Conservation (phyloP, 2,888 invertebrate genomes). For the Aspidiotus destructor region DNA sequence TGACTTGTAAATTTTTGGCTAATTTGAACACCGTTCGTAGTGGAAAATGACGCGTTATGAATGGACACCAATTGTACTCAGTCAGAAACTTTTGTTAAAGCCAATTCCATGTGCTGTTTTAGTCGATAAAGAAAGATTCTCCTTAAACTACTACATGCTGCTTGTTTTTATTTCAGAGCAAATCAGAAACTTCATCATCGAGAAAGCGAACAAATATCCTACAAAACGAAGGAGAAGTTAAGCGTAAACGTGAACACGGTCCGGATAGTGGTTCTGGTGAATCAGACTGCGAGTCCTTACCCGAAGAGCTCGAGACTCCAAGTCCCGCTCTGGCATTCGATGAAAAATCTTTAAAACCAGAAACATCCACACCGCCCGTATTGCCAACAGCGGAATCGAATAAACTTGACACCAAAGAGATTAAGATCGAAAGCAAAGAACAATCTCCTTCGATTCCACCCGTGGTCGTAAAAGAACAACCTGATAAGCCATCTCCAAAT, state of each 20-base stretch:
- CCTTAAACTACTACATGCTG: no score
- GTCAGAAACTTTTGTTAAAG: no score
- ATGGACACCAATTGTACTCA: no score
- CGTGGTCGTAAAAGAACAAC: slow-evolving; percentile 26
- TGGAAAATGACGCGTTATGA: no score
- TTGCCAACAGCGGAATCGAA: slow-evolving; percentile 24
- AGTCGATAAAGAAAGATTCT: no score
- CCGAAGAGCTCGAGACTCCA: slow-evolving; percentile 49
- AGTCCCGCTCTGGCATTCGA: slow-evolving; percentile 34
- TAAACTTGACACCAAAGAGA: slow-evolving; percentile 1
- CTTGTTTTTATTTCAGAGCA: slow-evolving; percentile 12
- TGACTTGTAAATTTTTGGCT: neutral
- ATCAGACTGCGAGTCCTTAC: slow-evolving; percentile 53
- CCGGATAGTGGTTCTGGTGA: slow-evolving; percentile 72
- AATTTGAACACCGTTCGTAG: no score
- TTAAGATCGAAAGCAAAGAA: slow-evolving; percentile 17
- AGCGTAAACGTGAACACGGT: slow-evolving; percentile 49
- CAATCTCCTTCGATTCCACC: slow-evolving; percentile 28
- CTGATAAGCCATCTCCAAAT: slow-evolving; percentile 31
- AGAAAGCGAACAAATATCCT: slow-evolving; percentile 24
- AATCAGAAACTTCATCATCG: slow-evolving; percentile 13
- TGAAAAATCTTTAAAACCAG: slow-evolving; percentile 62
- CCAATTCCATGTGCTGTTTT: no score
- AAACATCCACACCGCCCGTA: slow-evolving; percentile 27
- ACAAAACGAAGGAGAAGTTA: slow-evolving; percentile 49